These are phyloP conservation scores for Dolomedes plantarius DNA, from an alignment of 2,888 invertebrate genomes.

Conservation along the genomic window DNA sequence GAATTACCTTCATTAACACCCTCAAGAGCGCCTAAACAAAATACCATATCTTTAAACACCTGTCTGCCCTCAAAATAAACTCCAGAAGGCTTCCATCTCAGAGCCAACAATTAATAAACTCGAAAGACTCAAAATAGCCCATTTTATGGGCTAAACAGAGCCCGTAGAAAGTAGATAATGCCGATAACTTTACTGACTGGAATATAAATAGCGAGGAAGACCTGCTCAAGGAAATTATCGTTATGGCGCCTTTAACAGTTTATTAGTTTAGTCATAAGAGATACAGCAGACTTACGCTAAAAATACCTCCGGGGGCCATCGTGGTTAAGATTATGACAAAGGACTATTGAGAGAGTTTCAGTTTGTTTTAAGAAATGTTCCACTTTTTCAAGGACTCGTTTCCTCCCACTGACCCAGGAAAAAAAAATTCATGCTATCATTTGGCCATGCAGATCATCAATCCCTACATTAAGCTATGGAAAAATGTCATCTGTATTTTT, in stretches of 20 bases:
- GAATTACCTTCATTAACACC: too few species aligned
- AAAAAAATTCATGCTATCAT: too few species aligned
- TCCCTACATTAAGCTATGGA: too few species aligned
- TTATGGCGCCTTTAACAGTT: not conserved
- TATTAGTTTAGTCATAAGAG: not conserved
- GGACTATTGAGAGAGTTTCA: not conserved
- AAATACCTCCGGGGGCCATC: not conserved
- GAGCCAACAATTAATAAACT: not conserved
- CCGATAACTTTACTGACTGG: not conserved
- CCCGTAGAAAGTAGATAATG: not conserved
- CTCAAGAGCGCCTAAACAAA: not conserved
- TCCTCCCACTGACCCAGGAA: too few species aligned
- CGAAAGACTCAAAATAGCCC: not conserved
- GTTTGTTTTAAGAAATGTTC: too few species aligned
- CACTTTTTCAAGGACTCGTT: too few species aligned
- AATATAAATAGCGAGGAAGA: not conserved
- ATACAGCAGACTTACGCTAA: not conserved
- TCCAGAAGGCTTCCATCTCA: not conserved
- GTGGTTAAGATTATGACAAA: not conserved
- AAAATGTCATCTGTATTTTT: too few species aligned
- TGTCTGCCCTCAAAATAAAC: not conserved
- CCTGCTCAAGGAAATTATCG: not conserved
- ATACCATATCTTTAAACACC: not conserved
- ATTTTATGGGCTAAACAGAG: not conserved
- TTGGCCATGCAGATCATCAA: too few species aligned